Evolutionary conservation across 2,113 vertebrate genomes (phyloP).

Genomic region (Crypturellus undulatus): DNA sequence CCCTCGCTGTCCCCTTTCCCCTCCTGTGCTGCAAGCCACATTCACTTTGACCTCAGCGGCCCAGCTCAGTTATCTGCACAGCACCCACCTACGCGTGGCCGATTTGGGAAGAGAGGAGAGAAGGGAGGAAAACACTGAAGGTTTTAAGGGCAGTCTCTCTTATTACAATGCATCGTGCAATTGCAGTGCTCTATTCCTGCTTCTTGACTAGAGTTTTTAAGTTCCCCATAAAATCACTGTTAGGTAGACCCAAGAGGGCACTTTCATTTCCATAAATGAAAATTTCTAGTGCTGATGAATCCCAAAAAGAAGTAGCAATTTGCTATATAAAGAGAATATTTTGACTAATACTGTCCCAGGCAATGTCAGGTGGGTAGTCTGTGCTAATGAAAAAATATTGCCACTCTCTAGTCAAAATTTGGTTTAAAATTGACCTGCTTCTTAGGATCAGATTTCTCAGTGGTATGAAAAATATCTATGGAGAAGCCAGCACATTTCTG

Average conservation of each 20-base stretch:
- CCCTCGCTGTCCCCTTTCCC: not conserved
- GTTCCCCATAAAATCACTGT: not conserved
- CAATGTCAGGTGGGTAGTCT: not conserved
- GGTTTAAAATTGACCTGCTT: constrained; percentile 1
- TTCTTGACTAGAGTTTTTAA: not conserved
- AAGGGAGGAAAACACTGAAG: not conserved
- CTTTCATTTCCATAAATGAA: not conserved
- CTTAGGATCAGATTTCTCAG: constrained; percentile 20
- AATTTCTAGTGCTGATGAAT: not conserved
- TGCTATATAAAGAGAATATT: not conserved
- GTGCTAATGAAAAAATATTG: not conserved
- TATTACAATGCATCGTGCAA: not conserved
- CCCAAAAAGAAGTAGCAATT: not conserved
- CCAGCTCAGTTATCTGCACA: not conserved
- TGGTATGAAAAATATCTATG: not conserved
- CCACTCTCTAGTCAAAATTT: not conserved
- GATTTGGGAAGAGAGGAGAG: not conserved
- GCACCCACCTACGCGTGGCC: not conserved
- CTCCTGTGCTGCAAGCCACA: not conserved
- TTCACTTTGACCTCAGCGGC: not conserved
- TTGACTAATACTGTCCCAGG: not conserved
- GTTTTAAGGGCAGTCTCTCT: not conserved
- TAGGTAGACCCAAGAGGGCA: not conserved
- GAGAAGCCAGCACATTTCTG: not conserved
- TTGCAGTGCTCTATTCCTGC: not conserved